phyloP scores from a whole-genome alignment of 2,888 invertebrate genomes.

The Flexamia atlantica region DNA sequence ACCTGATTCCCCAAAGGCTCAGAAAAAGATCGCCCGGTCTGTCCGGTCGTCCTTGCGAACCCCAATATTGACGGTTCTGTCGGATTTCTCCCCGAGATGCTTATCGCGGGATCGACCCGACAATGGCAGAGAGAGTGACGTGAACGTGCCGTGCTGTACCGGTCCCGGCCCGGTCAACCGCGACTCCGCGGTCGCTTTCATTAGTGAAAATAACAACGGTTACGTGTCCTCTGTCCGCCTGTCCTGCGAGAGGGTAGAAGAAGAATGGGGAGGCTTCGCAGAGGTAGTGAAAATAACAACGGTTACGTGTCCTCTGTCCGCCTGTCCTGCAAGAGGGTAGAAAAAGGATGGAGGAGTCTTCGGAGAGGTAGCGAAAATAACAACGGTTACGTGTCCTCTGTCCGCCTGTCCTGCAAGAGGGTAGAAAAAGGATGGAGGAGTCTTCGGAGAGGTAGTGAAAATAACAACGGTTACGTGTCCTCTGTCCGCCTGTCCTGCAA shows the following conservation, averaged over 20 bases:
- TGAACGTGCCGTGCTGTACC: constrained; percentile 28
- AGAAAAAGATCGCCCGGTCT: no score
- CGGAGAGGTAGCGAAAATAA: no score
- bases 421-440: no score
- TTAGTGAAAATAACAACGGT: constrained; percentile 55
- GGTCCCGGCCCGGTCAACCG: constrained; percentile 21
- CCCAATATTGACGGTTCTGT: constrained; percentile 1
- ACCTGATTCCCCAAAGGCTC: no score
- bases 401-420: no score
- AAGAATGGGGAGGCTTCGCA: no score
- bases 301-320: constrained; percentile 38
- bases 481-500: no score
- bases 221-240: constrained; percentile 19
- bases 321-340: neutral
- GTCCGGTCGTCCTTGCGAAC: no score
- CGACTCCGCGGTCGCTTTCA: constrained; percentile 46
- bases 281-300: constrained; percentile 9
- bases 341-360: no score
- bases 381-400: no score
- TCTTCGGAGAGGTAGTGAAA: no score
- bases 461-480: no score
- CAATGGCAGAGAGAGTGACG: constrained; percentile 23
- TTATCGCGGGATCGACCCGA: constrained; percentile 7
- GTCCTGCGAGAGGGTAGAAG: neutral
- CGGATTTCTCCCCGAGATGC: constrained; percentile 14